phyloP scores from a whole-genome alignment of 2,888 invertebrate species.

The Synanthedon formicaeformis region DNA sequence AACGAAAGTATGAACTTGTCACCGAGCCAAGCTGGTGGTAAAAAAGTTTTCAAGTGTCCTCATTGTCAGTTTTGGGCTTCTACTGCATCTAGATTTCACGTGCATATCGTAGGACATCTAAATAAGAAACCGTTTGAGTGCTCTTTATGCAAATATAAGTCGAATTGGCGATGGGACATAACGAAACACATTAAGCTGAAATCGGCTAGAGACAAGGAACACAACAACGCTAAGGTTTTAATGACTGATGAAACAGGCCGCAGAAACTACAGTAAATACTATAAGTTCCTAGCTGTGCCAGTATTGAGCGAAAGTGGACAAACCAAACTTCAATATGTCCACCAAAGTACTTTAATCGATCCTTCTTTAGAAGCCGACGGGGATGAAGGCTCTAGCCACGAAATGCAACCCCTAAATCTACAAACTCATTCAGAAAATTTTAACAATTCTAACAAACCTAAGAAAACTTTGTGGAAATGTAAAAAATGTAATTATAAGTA shows the following conservation, averaged over 20 bases:
- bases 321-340: constrained; percentile 57
- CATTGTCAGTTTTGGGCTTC: constrained; percentile 94
- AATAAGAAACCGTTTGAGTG: constrained; percentile 96
- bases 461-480: constrained; percentile 88
- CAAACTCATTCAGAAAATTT: constrained; percentile 43
- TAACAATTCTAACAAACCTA: constrained; percentile 63
- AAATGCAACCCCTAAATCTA: constrained; percentile 74
- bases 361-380: constrained; percentile 59
- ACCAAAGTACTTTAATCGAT: constrained; percentile 45
- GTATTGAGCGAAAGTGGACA: constrained; percentile 69
- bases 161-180: constrained; percentile 98
- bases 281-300: constrained; percentile 82
- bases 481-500: constrained; percentile 90
- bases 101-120: constrained; percentile 92
- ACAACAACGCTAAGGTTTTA: constrained; percentile 83
- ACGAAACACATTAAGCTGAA: constrained; percentile 94
- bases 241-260: constrained; percentile 93
- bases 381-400: constrained; percentile 56
- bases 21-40: constrained; percentile 73
- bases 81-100: constrained; percentile 92
- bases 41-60: constrained; percentile 91
- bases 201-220: constrained; percentile 85
- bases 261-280: constrained; percentile 92
- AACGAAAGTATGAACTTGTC: constrained; percentile 73
- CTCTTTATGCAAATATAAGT: constrained; percentile 91